Evolutionary conservation across 2,113 vertebrate species (phyloP).

Genomic region (Falcunculus frontatus): DNA sequence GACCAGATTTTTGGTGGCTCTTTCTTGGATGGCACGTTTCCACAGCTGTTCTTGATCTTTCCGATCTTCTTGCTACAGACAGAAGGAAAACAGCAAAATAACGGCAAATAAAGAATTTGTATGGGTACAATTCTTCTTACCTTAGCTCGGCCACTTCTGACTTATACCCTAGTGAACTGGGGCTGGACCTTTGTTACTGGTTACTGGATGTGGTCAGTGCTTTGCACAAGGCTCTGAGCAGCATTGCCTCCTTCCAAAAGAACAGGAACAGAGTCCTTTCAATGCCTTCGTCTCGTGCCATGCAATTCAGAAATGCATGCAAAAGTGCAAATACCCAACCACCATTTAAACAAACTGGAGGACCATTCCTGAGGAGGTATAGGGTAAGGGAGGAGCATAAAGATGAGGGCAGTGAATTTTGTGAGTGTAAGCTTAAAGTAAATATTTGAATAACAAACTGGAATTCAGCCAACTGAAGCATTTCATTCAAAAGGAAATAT

Average conservation of each 20-base stretch:
- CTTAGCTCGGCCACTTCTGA: rapidly evolving
- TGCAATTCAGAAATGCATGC: background rate
- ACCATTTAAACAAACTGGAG: slow-evolving; percentile 22
- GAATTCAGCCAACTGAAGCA: background rate
- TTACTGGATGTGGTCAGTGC: background rate
- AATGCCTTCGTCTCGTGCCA: background rate
- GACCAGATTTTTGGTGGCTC: background rate
- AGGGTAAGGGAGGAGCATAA: background rate
- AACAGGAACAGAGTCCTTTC: background rate
- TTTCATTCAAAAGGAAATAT: slow-evolving; percentile 16
- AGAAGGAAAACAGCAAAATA: background rate
- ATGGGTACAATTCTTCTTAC: background rate
- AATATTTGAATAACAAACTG: slow-evolving; percentile 54
- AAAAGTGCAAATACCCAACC: background rate
- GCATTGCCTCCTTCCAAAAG: background rate
- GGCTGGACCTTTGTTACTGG: background rate
- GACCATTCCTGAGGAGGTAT: background rate
- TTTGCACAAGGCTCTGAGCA: background rate
- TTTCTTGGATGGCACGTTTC: background rate
- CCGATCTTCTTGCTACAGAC: background rate
- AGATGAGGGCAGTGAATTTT: background rate
- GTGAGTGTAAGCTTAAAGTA: slow-evolving; percentile 16
- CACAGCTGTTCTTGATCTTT: background rate
- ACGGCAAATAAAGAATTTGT: background rate
- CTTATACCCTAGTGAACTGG: background rate